Base-by-base conservation (phyloP, 2,888 invertebrate genomes). In the Sinotaia quadrata region DNA sequence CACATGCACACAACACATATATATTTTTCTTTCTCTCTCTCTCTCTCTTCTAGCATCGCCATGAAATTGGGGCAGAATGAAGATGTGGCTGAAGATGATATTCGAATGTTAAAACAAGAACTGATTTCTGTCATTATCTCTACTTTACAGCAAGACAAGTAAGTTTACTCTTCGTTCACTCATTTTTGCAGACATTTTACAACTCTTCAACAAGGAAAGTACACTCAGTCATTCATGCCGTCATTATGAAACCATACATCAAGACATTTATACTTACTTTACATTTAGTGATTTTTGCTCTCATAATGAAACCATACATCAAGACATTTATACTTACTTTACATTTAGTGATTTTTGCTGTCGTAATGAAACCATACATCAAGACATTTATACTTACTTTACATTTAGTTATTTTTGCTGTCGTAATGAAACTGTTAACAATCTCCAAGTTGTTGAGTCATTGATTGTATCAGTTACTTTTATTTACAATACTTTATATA, bases 81-180 rank as follows among this genome's bases (percentile, higher is more conserved):
- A 52, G 76, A 80, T 44, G 75, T 75, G 12, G 68, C 65, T 58
- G 78, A 81, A 52, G 80, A 80, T 68, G 84, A 84, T 68, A 69
- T 84, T 2, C 67, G 66, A 59, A 62, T 41, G 7, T 71, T 86
- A 51, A 81, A 79, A 68, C 78, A 81, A 71, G 84, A 84, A 57
- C 68, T 86, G 41, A 75, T 84, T 24, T 75, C 76, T 12, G 77
- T 82, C 15, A 82, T 85, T 73, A 81, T 86, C 31, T 69, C 76
- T 36, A 82, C 84, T 31, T 73, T 86, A 36, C 85, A 86, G 65
- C 79, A 82, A 56, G 82, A 86, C 72, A 84, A 78, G 85, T 85
- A 75, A 15, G 34, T 59, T 18, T 59, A 15, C 10, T 8, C 37
- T 59, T 24, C 12, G 57, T 7, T 12, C 57, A 56, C 27, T n/a